Base-by-base conservation (phyloP, 2,113 vertebrate species). In the Lamprotornis superbus region DNA sequence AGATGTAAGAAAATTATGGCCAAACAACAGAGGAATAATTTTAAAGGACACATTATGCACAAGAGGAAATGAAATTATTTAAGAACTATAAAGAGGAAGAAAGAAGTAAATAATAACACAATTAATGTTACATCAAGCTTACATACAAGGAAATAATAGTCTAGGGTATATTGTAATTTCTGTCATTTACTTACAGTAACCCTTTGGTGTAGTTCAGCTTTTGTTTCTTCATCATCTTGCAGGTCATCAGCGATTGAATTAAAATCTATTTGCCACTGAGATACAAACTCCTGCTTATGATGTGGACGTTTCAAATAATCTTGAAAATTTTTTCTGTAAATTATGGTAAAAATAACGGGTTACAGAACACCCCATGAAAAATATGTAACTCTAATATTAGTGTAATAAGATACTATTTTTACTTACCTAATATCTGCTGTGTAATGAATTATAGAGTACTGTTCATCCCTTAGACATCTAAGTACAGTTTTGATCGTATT, bases 161-260 rank as follows among this genome's bases (percentile, higher is more conserved):
- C 31, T 3, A 61, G 12, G 9, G 8, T 25, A 33, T 65, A 63
- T 22, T 79, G 17, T 7, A 89, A 76, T 28, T 81, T 87, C 74
- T 55, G 15, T 11, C 15, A 44, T 70, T 56, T 74, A 91, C 98
- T 98, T 96, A 99, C 99, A 70, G 99, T 98, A 56, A 99, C 95
- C 95, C 99, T 98, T 88, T 99, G 98, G 75, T 99, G 98, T 37
- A 99, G 95, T 74, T 99, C 99, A 81, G 98, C 98, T 98, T 98
- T 99, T 42, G 98, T 98, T 87, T 99, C 99, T 24, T 98, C 98
- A 5, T 99, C 98, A 9, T 98, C 97, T 97, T 98, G 98, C 90
- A 99, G 95, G 75, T 99, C 98, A n/a, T 98, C 98, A 33, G 97
- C 67, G 56, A 99, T 55, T 60, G 97, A 98, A 97, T 99, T 99